Base-by-base conservation (phyloP, 2,113 vertebrate species). In the Menidia beryllina region DNA sequence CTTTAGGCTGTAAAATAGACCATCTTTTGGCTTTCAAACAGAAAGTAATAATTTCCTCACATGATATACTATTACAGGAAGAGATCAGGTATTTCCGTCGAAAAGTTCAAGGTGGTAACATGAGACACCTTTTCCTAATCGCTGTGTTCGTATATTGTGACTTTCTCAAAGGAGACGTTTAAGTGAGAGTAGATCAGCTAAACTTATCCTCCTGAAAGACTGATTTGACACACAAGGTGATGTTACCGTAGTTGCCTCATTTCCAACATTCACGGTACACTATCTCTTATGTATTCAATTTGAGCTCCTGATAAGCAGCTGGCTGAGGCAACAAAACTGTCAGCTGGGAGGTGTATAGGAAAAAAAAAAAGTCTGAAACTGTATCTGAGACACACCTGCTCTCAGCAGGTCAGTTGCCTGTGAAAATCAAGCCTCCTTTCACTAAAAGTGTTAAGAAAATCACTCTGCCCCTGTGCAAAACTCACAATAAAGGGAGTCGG, bases 371-470 rank as follows among this genome's bases (percentile, higher is more conserved):
- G 78, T 64, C 57, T 89, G 93, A 89, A 93, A 94, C 91, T 72
- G 68, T 89, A 94, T 91, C 91, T 86, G 75, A 77, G 87, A 77
- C 90, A 93, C 94, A 90, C 94, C 94, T 93, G 91, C 86, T 91
- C 81, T 85, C 86, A 88, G 73, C 75, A 80, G 89, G 87, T 89
- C 86, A 87, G 84, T 67, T 81, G 78, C 68, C 73, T 86, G 86
- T 92, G 91, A 88, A 90, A 93, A 89, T 83, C 83, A 54, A 86
- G 66, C 71, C 77, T 83, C 91, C 81, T 90, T 93, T 92, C 91
- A 91, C 34, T 54, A 75, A 63, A 70, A 26, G 52, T 51, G 77
- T 90, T 68, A 48, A 81, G 90, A 86, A 86, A 82, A 85, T 86
- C 70, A 79, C 77, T 82, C 86, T 71, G 55, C 67, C 80, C 75